Conservation (phyloP, 2,888 invertebrate genomes). For the Pammene fasciana region DNA sequence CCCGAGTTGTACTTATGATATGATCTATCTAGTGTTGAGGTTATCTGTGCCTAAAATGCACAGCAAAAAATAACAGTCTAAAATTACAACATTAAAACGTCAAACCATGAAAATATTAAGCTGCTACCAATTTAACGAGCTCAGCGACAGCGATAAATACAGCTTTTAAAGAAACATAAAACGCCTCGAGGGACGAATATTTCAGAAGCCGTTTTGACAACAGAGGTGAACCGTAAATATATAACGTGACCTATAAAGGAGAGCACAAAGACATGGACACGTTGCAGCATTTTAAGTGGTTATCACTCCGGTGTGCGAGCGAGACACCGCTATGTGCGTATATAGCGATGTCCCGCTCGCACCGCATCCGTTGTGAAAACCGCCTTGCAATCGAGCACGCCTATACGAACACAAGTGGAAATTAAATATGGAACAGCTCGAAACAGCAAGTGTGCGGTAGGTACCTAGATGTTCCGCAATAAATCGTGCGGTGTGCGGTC, state of each 20-base stretch:
- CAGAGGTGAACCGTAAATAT: constrained; percentile 62
- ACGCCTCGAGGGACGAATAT: constrained; percentile 1
- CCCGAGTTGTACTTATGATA: no score
- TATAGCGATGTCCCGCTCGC: no score
- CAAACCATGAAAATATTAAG: neutral
- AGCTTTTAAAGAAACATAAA: no score
- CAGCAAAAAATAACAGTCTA: neutral
- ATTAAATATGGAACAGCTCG: constrained; percentile 31
- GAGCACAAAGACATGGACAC: constrained; percentile 53
- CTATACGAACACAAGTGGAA: constrained; percentile 66
- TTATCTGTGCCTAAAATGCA: no score
- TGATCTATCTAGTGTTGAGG: no score
- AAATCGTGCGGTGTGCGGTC: no score
- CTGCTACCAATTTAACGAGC: neutral
- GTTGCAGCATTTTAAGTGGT: constrained; percentile 54
- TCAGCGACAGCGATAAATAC: neutral
- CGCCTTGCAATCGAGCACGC: constrained; percentile 38
- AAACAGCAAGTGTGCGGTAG: no score
- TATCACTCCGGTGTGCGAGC: no score
- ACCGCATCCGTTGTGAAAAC: no score
- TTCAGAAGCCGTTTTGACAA: constrained; percentile 3
- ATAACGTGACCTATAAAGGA: constrained; percentile 56
- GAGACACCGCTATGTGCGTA: no score
- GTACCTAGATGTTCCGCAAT: no score
- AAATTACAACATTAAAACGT: neutral